phyloP scores from a whole-genome alignment of 1,140 invertebrate genomes.

The Arctopsyche grandis region DNA sequence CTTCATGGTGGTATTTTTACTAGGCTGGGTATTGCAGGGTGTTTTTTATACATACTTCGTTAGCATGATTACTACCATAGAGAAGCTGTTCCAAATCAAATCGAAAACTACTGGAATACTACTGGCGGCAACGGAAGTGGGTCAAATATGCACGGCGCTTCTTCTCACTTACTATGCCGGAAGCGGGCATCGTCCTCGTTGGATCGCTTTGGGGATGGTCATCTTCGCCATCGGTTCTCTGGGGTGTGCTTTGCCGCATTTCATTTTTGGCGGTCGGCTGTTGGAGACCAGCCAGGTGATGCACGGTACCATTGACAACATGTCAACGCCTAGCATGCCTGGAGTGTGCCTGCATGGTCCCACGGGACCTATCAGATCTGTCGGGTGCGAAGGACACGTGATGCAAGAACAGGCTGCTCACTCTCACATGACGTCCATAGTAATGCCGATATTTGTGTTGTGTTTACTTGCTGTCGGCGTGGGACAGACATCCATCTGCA shows the following conservation, averaged over 20 bases:
- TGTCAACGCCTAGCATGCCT: slow-evolving; percentile 69
- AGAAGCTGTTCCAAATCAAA: slow-evolving; percentile 95
- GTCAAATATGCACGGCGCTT: slow-evolving; percentile 89
- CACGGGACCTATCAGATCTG: slow-evolving; percentile 55
- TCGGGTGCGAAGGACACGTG: slow-evolving; percentile 59
- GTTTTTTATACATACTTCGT: slow-evolving; percentile 97
- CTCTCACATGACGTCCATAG: slow-evolving; percentile 80
- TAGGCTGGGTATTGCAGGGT: slow-evolving; percentile 90
- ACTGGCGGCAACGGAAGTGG: slow-evolving; percentile 94
- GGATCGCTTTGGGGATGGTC: slow-evolving; percentile 94
- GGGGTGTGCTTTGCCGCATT: slow-evolving; percentile 86
- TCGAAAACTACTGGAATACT: slow-evolving; percentile 94
- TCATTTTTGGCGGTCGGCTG: slow-evolving; percentile 80
- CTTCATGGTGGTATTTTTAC: slow-evolving; percentile 88
- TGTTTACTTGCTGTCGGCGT: slow-evolving; percentile 90
- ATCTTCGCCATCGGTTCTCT: slow-evolving; percentile 89
- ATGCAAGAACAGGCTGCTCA: slow-evolving; percentile 72
- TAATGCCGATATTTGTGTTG: slow-evolving; percentile 87
- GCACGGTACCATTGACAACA: slow-evolving; percentile 63
- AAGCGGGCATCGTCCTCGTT: slow-evolving; percentile 92
- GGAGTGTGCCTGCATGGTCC: slow-evolving; percentile 62
- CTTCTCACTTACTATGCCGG: slow-evolving; percentile 94
- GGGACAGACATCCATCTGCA: slow-evolving; percentile 92
- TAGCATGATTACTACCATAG: slow-evolving; percentile 95
- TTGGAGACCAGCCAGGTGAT: slow-evolving; percentile 72